Evolutionary conservation across 2,797 vertebrate genomes (phyloP).

Genomic region (Malurus splendens): DNA sequence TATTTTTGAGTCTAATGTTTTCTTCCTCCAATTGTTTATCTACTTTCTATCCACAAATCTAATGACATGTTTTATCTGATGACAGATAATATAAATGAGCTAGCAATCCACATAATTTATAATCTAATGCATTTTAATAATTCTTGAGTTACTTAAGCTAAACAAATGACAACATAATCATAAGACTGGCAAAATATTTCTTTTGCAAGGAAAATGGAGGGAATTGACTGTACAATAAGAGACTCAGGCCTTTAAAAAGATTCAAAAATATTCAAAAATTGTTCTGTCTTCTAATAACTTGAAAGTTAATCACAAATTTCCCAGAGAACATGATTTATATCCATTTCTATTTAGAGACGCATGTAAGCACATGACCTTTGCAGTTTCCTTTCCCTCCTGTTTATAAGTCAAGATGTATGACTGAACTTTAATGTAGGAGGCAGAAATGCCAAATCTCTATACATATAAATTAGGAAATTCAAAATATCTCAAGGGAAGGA

Average conservation of each 20-base stretch:
- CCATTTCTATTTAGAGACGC: neutral
- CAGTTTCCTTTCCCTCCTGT: neutral
- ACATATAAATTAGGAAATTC: neutral
- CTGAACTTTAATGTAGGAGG: neutral
- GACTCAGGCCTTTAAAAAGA: accelerated
- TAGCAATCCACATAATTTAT: neutral
- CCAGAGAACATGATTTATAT: neutral
- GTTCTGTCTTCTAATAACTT: neutral
- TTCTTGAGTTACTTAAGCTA: neutral
- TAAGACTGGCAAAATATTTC: neutral
- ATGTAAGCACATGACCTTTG: neutral
- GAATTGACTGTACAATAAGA: neutral
- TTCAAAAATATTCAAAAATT: neutral
- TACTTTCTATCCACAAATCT: neutral
- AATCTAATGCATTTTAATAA: conserved; percentile 5
- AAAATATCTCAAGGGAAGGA: neutral
- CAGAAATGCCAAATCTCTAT: neutral
- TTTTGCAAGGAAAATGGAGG: neutral
- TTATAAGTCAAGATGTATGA: neutral
- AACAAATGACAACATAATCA: neutral
- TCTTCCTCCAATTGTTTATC: neutral
- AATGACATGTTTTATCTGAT: neutral
- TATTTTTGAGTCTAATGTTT: neutral
- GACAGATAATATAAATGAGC: neutral
- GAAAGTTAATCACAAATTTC: neutral